These are phyloP conservation scores for Anthoscopus minutus DNA, from an alignment of 2,113 vertebrate genomes.

Conservation along the genomic window DNA sequence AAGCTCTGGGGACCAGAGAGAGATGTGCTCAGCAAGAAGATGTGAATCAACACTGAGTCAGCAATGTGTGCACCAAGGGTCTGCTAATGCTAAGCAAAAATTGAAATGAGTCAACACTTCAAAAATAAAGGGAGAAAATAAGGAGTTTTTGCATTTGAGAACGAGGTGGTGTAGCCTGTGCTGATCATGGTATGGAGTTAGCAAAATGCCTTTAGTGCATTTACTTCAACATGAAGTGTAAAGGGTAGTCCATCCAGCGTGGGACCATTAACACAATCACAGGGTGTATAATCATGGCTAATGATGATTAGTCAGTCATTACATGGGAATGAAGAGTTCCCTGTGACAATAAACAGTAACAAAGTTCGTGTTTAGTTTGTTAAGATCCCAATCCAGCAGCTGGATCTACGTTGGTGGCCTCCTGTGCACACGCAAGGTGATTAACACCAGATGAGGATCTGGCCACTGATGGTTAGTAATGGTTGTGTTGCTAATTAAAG, in stretches of 20 bases:
- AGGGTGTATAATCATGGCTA: not conserved
- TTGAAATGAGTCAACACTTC: not conserved
- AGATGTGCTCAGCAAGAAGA: slow-evolving; percentile 40
- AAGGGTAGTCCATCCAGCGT: not conserved
- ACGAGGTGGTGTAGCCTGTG: not conserved
- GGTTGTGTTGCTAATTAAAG: slow-evolving; percentile 39
- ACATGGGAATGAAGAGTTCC: slow-evolving; percentile 31
- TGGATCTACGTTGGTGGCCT: slow-evolving; percentile 38
- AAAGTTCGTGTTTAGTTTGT: slow-evolving; percentile 5
- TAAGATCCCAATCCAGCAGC: not conserved
- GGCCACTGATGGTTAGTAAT: slow-evolving; percentile 13
- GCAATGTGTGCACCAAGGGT: not conserved
- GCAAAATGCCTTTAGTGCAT: not conserved
- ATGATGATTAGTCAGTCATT: slow-evolving; percentile 35
- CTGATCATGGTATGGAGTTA: not conserved
- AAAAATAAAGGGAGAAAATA: not conserved
- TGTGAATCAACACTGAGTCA: slow-evolving; percentile 48
- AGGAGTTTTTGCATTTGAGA: not conserved
- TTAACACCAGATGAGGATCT: slow-evolving; percentile 59
- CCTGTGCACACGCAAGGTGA: not conserved
- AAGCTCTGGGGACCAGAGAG: not conserved
- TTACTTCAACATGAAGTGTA: not conserved
- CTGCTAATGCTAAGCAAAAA: slow-evolving; percentile 19
- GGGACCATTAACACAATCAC: slow-evolving; percentile 1
- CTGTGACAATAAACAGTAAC: slow-evolving; percentile 48